phyloP scores from a whole-genome alignment of 2,888 invertebrate genomes.

The Eupeodes latifasciatus region DNA sequence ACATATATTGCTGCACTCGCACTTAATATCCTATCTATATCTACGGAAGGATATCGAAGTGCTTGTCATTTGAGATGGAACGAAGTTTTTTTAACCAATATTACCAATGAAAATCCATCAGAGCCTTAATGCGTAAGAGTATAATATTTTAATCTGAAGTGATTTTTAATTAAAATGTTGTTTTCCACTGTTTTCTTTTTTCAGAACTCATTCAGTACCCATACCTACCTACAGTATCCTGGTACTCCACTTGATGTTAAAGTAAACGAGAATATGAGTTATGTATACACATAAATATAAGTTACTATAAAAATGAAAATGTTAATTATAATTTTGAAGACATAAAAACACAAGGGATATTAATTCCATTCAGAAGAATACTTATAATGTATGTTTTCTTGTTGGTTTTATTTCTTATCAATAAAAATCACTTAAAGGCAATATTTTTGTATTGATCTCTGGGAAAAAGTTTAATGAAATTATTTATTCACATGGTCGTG shows the following conservation, averaged over 20 bases:
- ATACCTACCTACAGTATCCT: no score
- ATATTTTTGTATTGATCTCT: slow-evolving; percentile 1
- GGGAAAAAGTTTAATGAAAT: not conserved
- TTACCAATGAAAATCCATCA: slow-evolving; percentile 21
- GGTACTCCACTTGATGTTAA: no score
- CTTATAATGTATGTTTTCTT: not conserved
- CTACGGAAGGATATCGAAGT: not conserved
- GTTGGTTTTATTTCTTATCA: not conserved
- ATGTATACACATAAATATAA: not conserved
- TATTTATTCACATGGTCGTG: not conserved
- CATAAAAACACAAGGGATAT: slow-evolving; percentile 4
- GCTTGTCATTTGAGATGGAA: slow-evolving; percentile 19
- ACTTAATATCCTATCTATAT: no score
- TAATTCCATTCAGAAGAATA: not conserved
- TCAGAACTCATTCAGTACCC: no score
- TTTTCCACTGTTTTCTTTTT: slow-evolving; percentile 8
- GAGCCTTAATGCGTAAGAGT: slow-evolving; percentile 19
- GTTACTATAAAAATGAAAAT: not conserved
- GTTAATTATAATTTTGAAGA: slow-evolving; percentile 16
- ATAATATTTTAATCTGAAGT: slow-evolving; percentile 42
- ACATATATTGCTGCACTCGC: not conserved
- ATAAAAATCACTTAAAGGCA: not conserved
- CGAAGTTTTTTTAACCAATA: slow-evolving; percentile 11
- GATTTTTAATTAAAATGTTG: slow-evolving; percentile 42
- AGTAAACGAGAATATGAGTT: not conserved